Base-by-base conservation (phyloP, 2,888 invertebrate genomes). In the Philopedon plagiatum region DNA sequence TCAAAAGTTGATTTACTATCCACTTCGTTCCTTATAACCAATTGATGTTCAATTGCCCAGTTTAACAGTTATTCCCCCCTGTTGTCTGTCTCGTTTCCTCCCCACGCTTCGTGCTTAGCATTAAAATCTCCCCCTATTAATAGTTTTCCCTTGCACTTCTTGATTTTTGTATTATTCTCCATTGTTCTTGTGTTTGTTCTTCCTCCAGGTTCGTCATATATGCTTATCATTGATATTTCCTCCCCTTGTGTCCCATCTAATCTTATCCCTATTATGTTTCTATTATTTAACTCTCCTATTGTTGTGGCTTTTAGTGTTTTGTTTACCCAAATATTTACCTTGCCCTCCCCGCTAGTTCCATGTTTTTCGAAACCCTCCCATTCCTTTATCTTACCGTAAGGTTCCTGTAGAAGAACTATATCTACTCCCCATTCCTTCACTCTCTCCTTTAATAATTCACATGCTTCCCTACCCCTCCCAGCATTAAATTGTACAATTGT, bases 61-160 rank as follows among this genome's bases (percentile, higher is more conserved):
- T 13, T 1, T 2, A 37, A 37, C 4, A 37, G 37, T 8, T 37
- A 1, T 46, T 58, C 46, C 7, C 76, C 78, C 58, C 75, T 71
- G n/a, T 11, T 41, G 21, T 76, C 77, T 2, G 56, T 71, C 5
- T 19, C 32, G 0, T 44, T 13, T 9, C 67, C 71, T 4, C 76
- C 77, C 75, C 76, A 78, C 2, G 23, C 60, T 19, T 41, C 54
- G 26, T 74, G 37, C 21, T 76, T 74, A 0, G 70, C 77, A 37
- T 77, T 77, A 8, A 72, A 34, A 39, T 77, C 77, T 5, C 75
- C 76, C 8, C 61, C 73, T 1, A 77, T 29, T 15, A 77, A 41
- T 0, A n/a, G 5, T n/a, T 23, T 29, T 1, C 54, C 60, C 32
- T 51, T 51, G 9, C 21, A 7, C 1, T 11, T 18, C 21, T 34